These are phyloP conservation scores for Neosilurus hyrtlii DNA, from an alignment of 2,797 vertebrate genomes.

Conservation along the genomic window DNA sequence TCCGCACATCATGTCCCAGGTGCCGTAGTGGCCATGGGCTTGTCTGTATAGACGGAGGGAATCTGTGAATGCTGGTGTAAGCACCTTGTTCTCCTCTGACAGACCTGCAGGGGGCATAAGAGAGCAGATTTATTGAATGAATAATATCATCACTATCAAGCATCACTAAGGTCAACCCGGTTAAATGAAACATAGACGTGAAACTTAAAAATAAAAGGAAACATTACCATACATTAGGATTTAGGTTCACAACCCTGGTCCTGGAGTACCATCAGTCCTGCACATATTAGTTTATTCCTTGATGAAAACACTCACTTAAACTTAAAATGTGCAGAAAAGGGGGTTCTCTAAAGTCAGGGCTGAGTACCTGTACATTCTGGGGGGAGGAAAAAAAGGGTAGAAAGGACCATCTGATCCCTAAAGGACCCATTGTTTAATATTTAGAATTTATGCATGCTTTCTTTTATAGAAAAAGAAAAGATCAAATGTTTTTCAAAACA, in stretches of 20 bases:
- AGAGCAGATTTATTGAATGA: conserved; percentile 19
- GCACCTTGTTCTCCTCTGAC: conserved; percentile 82
- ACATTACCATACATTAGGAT: not conserved
- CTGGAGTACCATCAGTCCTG: not conserved
- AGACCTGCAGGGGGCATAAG: conserved; percentile 74
- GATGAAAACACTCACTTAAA: not conserved
- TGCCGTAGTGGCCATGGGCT: conserved; percentile 84
- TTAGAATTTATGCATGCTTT: not conserved
- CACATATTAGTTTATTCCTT: not conserved
- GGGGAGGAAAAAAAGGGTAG: not conserved
- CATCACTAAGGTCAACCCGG: not conserved
- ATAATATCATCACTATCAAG: too few species aligned
- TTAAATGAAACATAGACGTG: not conserved
- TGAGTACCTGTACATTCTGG: not conserved
- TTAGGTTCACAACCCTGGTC: not conserved
- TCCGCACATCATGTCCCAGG: conserved; percentile 97
- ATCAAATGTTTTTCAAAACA: not conserved
- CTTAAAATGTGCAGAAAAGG: not conserved
- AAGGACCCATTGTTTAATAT: not conserved
- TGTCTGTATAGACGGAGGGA: conserved; percentile 87
- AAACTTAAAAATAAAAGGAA: not conserved
- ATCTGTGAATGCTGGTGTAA: conserved; percentile 88
- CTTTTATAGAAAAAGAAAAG: not conserved
- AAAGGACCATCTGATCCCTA: too few species aligned
- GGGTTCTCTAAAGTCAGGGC: too few species aligned